These are phyloP conservation scores for Aphidoletes aphidimyza DNA, from an alignment of 2,888 invertebrate species.

Conservation along the genomic window DNA sequence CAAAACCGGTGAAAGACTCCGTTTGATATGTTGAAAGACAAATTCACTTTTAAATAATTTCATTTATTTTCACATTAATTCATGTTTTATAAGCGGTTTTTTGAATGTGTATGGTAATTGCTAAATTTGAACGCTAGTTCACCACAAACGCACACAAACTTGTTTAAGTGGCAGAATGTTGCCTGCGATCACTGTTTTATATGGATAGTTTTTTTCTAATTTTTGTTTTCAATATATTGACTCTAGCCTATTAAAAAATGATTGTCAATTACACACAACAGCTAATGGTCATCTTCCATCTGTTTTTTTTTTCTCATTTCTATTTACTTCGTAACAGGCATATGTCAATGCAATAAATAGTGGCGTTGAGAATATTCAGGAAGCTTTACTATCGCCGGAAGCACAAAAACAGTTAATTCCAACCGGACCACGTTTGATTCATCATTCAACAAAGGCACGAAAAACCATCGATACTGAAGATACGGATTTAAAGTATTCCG, in stretches of 20 bases:
- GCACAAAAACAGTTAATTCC: conserved; percentile 73
- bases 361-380: conserved; percentile 75
- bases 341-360: conserved; percentile 78
- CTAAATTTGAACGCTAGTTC: neutral
- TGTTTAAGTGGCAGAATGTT: neutral
- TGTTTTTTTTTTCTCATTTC: neutral
- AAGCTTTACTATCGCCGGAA: conserved; percentile 74
- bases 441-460: conserved; percentile 79
- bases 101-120: neutral
- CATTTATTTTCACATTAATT: conserved; percentile 19
- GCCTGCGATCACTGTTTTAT: neutral
- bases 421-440: conserved; percentile 77
- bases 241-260: neutral
- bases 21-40: neutral
- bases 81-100: too few species aligned
- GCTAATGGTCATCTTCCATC: too few species aligned
- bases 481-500: conserved; percentile 78
- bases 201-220: neutral
- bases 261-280: neutral
- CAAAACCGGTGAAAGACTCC: neutral
- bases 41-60: neutral
- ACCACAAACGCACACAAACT: neutral
- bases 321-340: conserved; percentile 70
- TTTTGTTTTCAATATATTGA: neutral
- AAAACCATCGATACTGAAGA: conserved; percentile 90